Conservation (phyloP, 1,140 invertebrate species). For the Tyrophagus putrescentiae region DNA sequence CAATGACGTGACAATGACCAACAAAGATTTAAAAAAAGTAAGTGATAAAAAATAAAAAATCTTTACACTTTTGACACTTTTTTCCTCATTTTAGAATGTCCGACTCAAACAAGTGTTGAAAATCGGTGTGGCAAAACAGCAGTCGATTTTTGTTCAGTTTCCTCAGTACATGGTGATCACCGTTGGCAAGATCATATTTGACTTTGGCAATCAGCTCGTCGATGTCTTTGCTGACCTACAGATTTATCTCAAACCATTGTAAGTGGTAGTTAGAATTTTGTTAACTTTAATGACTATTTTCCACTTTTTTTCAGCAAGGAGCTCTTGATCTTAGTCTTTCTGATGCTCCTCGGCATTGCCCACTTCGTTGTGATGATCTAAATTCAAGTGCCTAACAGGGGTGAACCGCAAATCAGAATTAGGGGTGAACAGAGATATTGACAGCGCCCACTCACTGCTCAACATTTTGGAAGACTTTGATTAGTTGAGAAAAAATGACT, state of each 20-base stretch:
- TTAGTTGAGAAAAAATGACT: too few relatives aligned
- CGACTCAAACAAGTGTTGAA: not conserved
- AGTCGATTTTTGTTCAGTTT: slow-evolving; percentile 31
- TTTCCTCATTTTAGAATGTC: not conserved
- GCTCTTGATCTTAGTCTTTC: slow-evolving; percentile 74
- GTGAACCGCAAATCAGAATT: too few relatives aligned
- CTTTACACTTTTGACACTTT: not conserved
- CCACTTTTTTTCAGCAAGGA: slow-evolving; percentile 35
- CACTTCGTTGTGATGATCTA: slow-evolving; percentile 59
- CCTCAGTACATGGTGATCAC: slow-evolving; percentile 77
- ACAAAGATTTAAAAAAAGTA: not conserved
- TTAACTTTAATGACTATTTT: not conserved
- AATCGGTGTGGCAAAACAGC: not conserved
- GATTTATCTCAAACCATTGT: slow-evolving; percentile 42
- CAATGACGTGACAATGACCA: not conserved
- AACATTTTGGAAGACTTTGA: too few relatives aligned
- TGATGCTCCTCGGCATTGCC: slow-evolving; percentile 79
- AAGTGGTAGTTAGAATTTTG: slow-evolving; percentile 31
- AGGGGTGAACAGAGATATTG: not conserved
- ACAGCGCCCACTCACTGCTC: not conserved
- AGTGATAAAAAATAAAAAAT: not conserved
- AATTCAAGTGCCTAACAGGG: slow-evolving; percentile 32
- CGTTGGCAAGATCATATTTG: slow-evolving; percentile 68
- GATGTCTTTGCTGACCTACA: slow-evolving; percentile 61
- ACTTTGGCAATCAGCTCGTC: slow-evolving; percentile 77